Percentiles rank a stretch among this genome's conserved stretches.
These are phyloP conservation scores for Aradus depressus DNA, from an alignment of 2,888 invertebrate genomes.

Conservation along the genomic window DNA sequence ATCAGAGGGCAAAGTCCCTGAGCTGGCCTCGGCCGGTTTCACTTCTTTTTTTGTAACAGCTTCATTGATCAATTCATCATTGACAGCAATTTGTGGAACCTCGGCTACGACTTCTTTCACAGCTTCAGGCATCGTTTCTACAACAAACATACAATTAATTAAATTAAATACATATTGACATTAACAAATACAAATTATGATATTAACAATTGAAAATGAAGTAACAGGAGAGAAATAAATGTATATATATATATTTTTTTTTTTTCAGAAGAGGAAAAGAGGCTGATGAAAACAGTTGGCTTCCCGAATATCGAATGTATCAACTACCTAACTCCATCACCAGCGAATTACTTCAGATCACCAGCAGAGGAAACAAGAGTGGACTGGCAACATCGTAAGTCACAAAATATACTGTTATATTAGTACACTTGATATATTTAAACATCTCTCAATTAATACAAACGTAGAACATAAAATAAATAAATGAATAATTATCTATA, in stretches of 20 bases:
- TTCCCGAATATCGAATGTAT: slow-evolving; percentile 61
- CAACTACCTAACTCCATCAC: slow-evolving; percentile 51
- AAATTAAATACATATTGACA: not conserved
- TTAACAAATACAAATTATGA: not conserved
- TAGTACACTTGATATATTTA: too few relatives aligned
- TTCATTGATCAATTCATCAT: slow-evolving; percentile 11
- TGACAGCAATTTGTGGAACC: slow-evolving; percentile 7
- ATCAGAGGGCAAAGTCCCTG: slow-evolving; percentile 11
- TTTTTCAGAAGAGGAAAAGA: slow-evolving; percentile 57
- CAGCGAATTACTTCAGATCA: slow-evolving; percentile 35
- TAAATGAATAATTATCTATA: too few relatives aligned
- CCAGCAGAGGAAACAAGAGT: slow-evolving; percentile 56
- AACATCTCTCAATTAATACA: too few relatives aligned
- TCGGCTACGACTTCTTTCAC: slow-evolving; percentile 20
- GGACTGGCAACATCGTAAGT: slow-evolving; percentile 52
- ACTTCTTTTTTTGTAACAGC: slow-evolving; percentile 10
- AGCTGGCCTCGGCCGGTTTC: slow-evolving; percentile 7
- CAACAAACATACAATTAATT: not conserved
- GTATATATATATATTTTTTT: slow-evolving; percentile 34
- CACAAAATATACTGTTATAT: not conserved
- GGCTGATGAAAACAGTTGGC: slow-evolving; percentile 51
- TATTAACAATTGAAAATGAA: not conserved
- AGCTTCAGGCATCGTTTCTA: slow-evolving; percentile 17
- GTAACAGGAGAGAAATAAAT: not conserved
- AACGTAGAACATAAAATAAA: too few relatives aligned